Conservation (phyloP, 2,888 invertebrate species). For the Stictocephala bisonia region DNA sequence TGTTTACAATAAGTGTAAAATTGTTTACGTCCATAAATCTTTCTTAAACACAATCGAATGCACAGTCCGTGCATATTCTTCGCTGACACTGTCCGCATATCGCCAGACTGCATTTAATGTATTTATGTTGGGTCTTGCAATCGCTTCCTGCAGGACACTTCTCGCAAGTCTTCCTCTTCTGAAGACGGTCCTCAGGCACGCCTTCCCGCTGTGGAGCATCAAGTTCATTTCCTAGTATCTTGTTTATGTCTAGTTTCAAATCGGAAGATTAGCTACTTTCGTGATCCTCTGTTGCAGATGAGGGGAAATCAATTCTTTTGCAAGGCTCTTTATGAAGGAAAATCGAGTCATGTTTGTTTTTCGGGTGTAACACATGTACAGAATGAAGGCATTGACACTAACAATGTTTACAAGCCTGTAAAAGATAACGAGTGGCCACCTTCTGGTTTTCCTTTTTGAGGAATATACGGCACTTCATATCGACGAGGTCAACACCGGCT, state of each 20-base stretch:
- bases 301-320: conserved; percentile 6
- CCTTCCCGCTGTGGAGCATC: conserved; percentile 31
- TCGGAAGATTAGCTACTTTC: conserved; percentile 41
- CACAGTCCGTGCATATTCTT: conserved; percentile 42
- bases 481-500: conserved; percentile 50
- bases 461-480: conserved; percentile 50
- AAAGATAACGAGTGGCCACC: conserved; percentile 52
- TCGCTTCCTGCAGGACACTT: conserved; percentile 36
- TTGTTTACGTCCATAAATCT: neutral
- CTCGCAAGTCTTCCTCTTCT: conserved; percentile 45
- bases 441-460: conserved; percentile 46
- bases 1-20: neutral
- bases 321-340: conserved; percentile 41
- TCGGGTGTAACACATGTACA: conserved; percentile 27
- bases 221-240: conserved; percentile 26
- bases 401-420: conserved; percentile 46
- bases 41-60: conserved; percentile 20
- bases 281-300: conserved; percentile 38
- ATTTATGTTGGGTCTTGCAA: conserved; percentile 42
- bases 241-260: conserved; percentile 38
- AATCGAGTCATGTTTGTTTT: conserved; percentile 32
- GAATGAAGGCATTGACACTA: conserved; percentile 38
- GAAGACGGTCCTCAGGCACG: conserved; percentile 34
- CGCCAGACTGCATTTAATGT: conserved; percentile 38
- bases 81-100: conserved; percentile 22